phyloP scores from a whole-genome alignment of 1,140 invertebrate species.

The Drosophila jambulina region DNA sequence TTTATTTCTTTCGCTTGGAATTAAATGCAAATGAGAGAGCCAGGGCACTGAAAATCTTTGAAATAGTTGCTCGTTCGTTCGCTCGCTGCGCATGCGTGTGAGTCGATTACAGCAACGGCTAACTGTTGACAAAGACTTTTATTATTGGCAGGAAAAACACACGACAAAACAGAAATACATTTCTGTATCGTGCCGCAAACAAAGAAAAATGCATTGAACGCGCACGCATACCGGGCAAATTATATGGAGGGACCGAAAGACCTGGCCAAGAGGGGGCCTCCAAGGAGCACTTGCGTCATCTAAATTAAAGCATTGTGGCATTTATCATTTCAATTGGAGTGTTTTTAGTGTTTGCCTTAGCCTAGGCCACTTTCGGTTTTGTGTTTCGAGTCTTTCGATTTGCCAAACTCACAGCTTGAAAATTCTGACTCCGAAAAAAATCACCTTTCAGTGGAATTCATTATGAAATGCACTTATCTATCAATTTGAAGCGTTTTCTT shows the following conservation, averaged over 20 bases:
- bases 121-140: constrained; percentile 56
- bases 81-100: constrained; percentile 62
- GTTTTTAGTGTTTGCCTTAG: constrained; percentile 7
- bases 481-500: constrained; percentile 29
- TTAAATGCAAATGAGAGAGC: constrained; percentile 66
- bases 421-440: constrained; percentile 6
- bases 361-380: constrained; percentile 7
- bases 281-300: constrained; percentile 28
- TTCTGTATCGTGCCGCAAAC: constrained; percentile 26
- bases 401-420: not conserved
- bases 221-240: constrained; percentile 59
- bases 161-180: constrained; percentile 36
- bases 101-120: constrained; percentile 50
- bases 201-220: constrained; percentile 62
- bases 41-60: constrained; percentile 19
- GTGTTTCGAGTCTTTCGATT: constrained; percentile 25
- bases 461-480: constrained; percentile 5
- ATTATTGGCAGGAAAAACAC: constrained; percentile 47
- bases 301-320: constrained; percentile 36
- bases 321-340: constrained; percentile 35
- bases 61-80: constrained; percentile 21
- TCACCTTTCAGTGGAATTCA: not conserved
- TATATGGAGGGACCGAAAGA: constrained; percentile 46
- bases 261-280: constrained; percentile 15
- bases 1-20: constrained; percentile 46